Percentiles rank a stretch among this genome's conserved stretches.
These are phyloP conservation scores for Camponotus vicinus DNA, from an alignment of 1,140 invertebrate genomes.

Conservation along the genomic window DNA sequence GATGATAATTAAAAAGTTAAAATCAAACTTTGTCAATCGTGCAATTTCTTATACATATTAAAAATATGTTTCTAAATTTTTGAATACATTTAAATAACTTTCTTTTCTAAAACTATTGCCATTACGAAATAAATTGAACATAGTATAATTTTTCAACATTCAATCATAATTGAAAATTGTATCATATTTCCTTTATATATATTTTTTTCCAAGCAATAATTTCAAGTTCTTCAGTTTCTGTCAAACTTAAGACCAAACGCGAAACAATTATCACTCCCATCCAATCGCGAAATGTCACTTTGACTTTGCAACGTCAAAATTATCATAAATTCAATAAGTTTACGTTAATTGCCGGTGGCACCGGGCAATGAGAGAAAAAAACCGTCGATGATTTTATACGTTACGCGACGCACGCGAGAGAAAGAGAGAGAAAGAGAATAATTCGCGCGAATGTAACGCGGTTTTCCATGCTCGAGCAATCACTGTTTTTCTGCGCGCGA, in stretches of 20 bases:
- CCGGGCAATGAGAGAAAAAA: slow-evolving; percentile 36
- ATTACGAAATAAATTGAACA: too few species aligned
- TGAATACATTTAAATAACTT: too few species aligned
- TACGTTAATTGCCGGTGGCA: slow-evolving; percentile 53
- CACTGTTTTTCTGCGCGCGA: slow-evolving; percentile 39
- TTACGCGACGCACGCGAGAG: slow-evolving; percentile 27
- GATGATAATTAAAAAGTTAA: too few species aligned
- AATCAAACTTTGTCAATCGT: too few species aligned
- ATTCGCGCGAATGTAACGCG: slow-evolving; percentile 59
- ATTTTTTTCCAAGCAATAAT: not conserved
- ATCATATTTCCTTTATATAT: not conserved
- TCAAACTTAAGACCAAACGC: not conserved
- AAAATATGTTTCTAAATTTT: too few species aligned
- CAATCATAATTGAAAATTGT: not conserved
- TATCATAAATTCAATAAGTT: slow-evolving; percentile 46
- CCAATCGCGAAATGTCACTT: not conserved
- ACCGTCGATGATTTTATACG: slow-evolving; percentile 47
- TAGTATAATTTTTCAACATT: too few species aligned
- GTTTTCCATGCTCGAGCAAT: slow-evolving; percentile 54
- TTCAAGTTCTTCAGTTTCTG: not conserved
- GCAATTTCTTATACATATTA: too few species aligned
- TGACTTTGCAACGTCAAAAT: slow-evolving; percentile 8
- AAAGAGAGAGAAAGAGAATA: slow-evolving; percentile 37
- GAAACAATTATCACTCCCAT: not conserved
- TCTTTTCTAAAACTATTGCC: too few species aligned